Conservation (phyloP, 2,888 invertebrate species). For the Neelides folsomi region DNA sequence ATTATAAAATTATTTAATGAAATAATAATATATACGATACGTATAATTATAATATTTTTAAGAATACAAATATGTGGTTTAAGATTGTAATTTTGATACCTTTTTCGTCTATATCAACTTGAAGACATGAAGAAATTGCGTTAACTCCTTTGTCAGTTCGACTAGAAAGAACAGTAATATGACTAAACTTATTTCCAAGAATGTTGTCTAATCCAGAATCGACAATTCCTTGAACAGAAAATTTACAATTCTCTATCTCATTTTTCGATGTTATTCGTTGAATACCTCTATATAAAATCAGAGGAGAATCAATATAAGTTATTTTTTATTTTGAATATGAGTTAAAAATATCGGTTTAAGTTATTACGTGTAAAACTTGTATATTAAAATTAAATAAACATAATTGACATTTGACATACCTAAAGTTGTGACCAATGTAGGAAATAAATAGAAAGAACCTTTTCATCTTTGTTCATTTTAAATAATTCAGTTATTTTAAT, state of each 20-base stretch:
- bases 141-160: constrained; percentile 29
- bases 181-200: background rate
- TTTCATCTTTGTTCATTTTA: constrained; percentile 5
- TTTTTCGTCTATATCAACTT: constrained; percentile 14
- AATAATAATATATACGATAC: too few relatives aligned
- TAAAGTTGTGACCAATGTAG: constrained; percentile 26
- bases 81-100: background rate
- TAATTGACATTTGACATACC: too few relatives aligned
- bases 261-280: constrained; percentile 7
- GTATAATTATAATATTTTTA: too few relatives aligned
- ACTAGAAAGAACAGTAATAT: constrained; percentile 12
- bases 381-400: too few relatives aligned
- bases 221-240: constrained; percentile 25
- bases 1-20: background rate
- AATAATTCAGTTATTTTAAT: too few relatives aligned
- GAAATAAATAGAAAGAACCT: constrained; percentile 21
- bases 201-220: constrained; percentile 19
- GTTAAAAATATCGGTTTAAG: too few relatives aligned
- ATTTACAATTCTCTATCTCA: constrained; percentile 5
- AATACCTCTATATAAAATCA: constrained; percentile 17
- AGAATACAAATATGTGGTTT: too few relatives aligned
- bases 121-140: constrained; percentile 16
- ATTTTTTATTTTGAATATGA: too few relatives aligned
- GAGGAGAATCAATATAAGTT: too few relatives aligned
- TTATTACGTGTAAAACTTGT: too few relatives aligned